These are phyloP conservation scores for Sylvia atricapilla DNA, from an alignment of 2,113 vertebrate genomes.

Conservation along the genomic window DNA sequence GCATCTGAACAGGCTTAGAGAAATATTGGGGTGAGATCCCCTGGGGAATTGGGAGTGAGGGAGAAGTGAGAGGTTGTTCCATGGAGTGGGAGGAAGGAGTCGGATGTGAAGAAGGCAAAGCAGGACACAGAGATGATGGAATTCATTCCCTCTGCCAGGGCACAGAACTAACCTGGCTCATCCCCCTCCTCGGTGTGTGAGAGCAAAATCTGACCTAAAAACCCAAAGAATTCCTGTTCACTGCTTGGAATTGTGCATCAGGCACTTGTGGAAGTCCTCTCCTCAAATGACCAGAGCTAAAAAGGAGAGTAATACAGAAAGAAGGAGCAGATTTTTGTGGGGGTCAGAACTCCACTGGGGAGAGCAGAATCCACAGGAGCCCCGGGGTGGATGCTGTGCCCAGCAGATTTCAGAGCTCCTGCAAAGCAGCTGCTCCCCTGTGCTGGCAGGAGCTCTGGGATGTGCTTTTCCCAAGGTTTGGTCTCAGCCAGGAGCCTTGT, in stretches of 20 bases:
- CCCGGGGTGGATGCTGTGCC: neutral
- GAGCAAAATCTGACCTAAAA: neutral
- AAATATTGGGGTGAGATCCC: neutral
- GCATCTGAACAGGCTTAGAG: neutral
- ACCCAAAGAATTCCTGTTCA: neutral
- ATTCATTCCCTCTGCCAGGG: neutral
- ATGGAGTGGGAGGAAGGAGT: neutral
- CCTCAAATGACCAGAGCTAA: neutral
- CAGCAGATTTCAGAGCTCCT: neutral
- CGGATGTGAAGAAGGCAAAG: neutral
- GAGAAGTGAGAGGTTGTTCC: neutral
- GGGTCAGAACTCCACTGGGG: neutral
- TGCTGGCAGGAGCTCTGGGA: neutral
- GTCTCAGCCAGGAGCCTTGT: neutral
- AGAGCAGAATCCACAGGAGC: neutral
- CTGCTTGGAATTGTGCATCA: neutral
- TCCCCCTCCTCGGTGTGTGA: neutral
- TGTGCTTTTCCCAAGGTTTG: neutral
- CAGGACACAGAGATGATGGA: neutral
- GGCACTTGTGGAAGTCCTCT: neutral
- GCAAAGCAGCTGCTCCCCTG: neutral
- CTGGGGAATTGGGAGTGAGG: neutral
- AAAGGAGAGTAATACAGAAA: neutral
- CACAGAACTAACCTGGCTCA: neutral
- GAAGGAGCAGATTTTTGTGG: neutral